A percentile compares a stretch with the other conserved stretches of the same genome.
Conservation (phyloP, 2,113 vertebrate species). For the Gorsachius goisagi region DNA sequence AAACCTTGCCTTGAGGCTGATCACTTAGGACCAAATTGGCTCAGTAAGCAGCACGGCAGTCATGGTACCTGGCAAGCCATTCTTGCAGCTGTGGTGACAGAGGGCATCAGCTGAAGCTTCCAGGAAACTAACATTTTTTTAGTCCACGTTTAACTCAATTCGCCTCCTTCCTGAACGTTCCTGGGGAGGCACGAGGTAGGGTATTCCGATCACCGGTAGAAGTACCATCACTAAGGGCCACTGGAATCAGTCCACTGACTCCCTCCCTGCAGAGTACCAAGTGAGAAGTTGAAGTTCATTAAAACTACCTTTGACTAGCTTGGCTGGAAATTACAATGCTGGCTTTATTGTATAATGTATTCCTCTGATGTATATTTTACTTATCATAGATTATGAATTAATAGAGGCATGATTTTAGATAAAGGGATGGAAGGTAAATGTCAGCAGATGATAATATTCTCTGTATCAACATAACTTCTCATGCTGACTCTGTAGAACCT, state of each 20-base stretch:
- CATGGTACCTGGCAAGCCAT: neutral
- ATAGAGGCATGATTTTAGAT: constrained; percentile 22
- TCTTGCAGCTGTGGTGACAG: neutral
- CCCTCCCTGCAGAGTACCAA: neutral
- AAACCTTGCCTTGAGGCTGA: neutral
- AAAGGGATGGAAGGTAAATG: constrained; percentile 58
- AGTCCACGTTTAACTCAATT: neutral
- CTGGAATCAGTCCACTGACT: neutral
- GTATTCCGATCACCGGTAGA: neutral
- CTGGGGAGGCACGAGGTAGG: neutral
- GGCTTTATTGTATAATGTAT: neutral
- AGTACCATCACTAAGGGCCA: neutral
- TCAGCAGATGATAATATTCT: constrained; percentile 60
- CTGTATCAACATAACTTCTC: constrained; percentile 39
- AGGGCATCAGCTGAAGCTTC: neutral
- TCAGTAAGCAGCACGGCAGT: neutral
- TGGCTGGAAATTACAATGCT: constrained; percentile 1
- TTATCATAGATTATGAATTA: constrained; percentile 57
- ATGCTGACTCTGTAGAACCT: constrained; percentile 4
- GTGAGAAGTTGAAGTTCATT: constrained; percentile 24
- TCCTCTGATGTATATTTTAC: constrained; percentile 60
- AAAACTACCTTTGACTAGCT: constrained; percentile 19
- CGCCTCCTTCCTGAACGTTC: neutral
- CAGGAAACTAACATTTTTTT: neutral
- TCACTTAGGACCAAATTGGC: neutral